Conservation (phyloP, 2,888 invertebrate genomes). For the Eupithecia abbreviata region DNA sequence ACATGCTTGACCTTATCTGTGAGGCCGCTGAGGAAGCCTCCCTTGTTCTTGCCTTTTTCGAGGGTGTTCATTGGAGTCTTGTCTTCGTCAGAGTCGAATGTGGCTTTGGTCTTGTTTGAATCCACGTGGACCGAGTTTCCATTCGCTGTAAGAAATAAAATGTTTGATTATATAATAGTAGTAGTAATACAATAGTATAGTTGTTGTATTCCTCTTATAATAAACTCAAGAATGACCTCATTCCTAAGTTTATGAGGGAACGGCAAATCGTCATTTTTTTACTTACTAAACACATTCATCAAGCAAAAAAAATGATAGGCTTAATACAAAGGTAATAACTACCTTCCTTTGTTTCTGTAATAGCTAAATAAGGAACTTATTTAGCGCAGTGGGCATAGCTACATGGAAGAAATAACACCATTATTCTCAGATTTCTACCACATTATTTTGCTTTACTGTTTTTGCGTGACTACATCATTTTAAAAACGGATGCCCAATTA, state of each 20-base stretch:
- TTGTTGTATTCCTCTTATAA: neutral
- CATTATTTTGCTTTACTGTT: no score
- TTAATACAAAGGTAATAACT: neutral
- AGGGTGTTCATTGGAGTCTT: slow-evolving; percentile 82
- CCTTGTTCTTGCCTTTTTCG: slow-evolving; percentile 80
- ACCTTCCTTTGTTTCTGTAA: neutral
- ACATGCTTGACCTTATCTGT: slow-evolving; percentile 74
- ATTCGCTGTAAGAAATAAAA: slow-evolving; percentile 65
- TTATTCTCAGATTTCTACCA: no score
- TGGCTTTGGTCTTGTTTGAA: slow-evolving; percentile 81
- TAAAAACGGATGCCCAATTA: no score
- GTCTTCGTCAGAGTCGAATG: slow-evolving; percentile 83
- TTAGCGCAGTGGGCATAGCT: no score
- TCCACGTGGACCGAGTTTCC: slow-evolving; percentile 76
- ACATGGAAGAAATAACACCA: no score
- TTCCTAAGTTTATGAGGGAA: neutral
- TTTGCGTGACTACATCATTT: no score
- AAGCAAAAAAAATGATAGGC: neutral
- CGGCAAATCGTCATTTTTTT: neutral
- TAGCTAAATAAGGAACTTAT: neutral
- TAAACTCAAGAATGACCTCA: neutral
- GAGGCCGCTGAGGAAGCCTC: slow-evolving; percentile 73
- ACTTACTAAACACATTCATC: no score
- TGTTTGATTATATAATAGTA: no score
- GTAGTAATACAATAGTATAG: no score